A percentile compares a stretch with the other conserved stretches of the same genome.
These are phyloP conservation scores for Oostethus manadensis DNA, from an alignment of 2,113 vertebrate species.

Conservation along the genomic window DNA sequence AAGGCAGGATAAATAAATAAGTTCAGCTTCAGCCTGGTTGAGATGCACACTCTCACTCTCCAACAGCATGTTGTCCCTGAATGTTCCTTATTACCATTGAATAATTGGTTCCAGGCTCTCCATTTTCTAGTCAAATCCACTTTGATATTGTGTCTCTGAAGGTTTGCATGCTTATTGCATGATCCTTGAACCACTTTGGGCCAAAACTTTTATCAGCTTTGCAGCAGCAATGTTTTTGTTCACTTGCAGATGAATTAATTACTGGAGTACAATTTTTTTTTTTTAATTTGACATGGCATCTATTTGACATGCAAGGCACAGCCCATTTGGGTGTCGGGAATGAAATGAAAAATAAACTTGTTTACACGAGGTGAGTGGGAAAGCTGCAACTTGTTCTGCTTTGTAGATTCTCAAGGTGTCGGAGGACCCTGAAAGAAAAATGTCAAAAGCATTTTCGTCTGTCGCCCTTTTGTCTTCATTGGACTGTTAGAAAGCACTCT, in stretches of 20 bases:
- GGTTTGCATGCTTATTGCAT: slow-evolving; percentile 10
- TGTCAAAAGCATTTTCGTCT: not conserved
- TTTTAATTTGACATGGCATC: no score
- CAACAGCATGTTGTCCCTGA: slow-evolving; percentile 1
- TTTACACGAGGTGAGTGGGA: not conserved
- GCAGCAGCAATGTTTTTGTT: slow-evolving; percentile 7
- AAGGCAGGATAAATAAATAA: slow-evolving; percentile 6
- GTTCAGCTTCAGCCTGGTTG: not conserved
- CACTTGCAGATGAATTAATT: not conserved
- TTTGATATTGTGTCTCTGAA: slow-evolving; percentile 1
- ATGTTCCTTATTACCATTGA: not conserved
- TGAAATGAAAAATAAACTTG: no score
- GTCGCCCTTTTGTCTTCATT: no score
- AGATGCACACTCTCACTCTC: not conserved
- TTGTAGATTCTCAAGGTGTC: not conserved
- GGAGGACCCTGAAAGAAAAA: not conserved
- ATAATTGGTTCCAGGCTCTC: slow-evolving; percentile 21
- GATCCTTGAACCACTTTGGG: slow-evolving; percentile 14
- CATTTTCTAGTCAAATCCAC: slow-evolving; percentile 13
- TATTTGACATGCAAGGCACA: no score
- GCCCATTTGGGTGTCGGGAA: no score
- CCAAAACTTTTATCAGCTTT: slow-evolving; percentile 15
- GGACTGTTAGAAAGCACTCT: slow-evolving; percentile 26
- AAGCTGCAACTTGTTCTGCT: not conserved
- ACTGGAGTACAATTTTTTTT: no score